Evolutionary conservation across 2,113 vertebrate genomes (phyloP).

Genomic region (Vidua chalybeata): DNA sequence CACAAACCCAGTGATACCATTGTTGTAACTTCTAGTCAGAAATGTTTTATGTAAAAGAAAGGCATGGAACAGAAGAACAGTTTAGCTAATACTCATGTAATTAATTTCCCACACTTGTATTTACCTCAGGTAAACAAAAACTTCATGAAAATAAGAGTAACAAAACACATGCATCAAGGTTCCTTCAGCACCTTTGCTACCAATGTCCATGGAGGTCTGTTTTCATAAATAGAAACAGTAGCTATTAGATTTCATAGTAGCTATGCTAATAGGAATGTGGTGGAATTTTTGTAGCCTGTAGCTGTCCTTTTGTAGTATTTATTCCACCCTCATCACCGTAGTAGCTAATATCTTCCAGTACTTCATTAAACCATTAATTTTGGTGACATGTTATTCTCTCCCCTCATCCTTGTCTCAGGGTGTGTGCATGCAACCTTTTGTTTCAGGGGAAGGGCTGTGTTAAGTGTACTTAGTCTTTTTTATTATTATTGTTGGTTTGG

Average conservation of each 20-base stretch:
- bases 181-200: conserved; percentile 58
- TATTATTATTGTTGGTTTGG: not conserved
- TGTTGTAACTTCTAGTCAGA: not conserved
- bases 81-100: conserved; percentile 40
- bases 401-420: conserved; percentile 33
- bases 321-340: conserved; percentile 48
- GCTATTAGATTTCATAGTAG: conserved; percentile 60
- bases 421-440: conserved; percentile 46
- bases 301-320: conserved; percentile 53
- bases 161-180: conserved; percentile 67
- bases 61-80: conserved; percentile 1
- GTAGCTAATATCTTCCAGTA: conserved; percentile 50
- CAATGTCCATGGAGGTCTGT: conserved; percentile 61
- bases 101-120: conserved; percentile 64
- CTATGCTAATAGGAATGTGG: conserved; percentile 56
- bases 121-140: conserved; percentile 67
- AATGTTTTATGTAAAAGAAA: not conserved
- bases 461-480: not conserved
- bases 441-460: conserved; percentile 42
- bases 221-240: conserved; percentile 61
- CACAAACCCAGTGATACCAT: not conserved
- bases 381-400: not conserved
- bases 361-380: conserved; percentile 56
- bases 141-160: conserved; percentile 66
- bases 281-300: conserved; percentile 59